Evolutionary conservation across 2,113 vertebrate genomes (phyloP).

Genomic region (Heptranchias perlo): DNA sequence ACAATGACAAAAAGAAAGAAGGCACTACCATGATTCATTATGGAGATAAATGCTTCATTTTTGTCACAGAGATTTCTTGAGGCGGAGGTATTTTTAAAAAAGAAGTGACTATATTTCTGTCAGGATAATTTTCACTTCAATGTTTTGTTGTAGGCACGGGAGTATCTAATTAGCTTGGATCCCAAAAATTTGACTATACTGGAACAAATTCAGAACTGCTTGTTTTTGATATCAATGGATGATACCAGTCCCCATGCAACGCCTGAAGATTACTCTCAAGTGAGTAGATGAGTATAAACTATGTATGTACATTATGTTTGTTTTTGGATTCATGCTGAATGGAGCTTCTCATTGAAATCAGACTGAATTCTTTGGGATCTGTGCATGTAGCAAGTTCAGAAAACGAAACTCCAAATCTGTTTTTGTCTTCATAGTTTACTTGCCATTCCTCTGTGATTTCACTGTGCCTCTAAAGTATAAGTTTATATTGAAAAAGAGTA

Average conservation of each 20-base stretch:
- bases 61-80: background rate
- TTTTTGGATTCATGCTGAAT: background rate
- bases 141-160: conserved; percentile 63
- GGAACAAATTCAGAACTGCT: conserved; percentile 81
- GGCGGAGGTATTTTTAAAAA: background rate
- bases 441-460: background rate
- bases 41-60: background rate
- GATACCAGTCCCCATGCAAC: conserved; percentile 69
- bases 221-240: conserved; percentile 75
- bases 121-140: background rate
- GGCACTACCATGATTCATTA: background rate
- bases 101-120: background rate
- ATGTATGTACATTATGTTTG: background rate
- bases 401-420: background rate
- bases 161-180: conserved; percentile 80
- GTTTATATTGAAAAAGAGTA: background rate
- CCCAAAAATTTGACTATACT: conserved; percentile 72
- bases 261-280: conserved; percentile 76
- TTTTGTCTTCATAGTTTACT: background rate
- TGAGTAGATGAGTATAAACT: conserved; percentile 46
- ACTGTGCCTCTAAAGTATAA: background rate
- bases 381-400: background rate
- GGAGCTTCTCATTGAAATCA: background rate
- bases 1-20: background rate
- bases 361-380: background rate